Conservation (phyloP, 1,140 invertebrate species). For the Pentalonia nigronervosa region DNA sequence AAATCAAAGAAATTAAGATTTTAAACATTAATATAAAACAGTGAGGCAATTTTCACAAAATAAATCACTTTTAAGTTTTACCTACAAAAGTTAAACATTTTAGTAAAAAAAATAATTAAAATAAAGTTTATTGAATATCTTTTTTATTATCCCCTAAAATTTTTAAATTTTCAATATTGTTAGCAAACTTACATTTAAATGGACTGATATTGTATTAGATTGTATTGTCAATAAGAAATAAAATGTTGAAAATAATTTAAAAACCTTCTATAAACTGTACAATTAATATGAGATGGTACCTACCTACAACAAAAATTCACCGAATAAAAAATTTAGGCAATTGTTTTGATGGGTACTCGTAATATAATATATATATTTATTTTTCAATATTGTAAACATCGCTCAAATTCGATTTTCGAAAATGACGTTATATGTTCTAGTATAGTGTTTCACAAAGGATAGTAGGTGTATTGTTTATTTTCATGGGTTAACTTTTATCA, state of each 20-base stretch:
- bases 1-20: background rate
- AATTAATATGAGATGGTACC: background rate
- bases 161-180: background rate
- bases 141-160: background rate
- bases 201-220: background rate
- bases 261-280: background rate
- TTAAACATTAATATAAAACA: background rate
- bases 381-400: background rate
- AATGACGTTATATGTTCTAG: background rate
- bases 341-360: background rate
- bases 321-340: background rate
- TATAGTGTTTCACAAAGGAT: background rate
- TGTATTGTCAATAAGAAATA: background rate
- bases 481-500: background rate
- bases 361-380: background rate
- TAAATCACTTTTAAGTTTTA: background rate
- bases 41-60: background rate
- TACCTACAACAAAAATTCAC: background rate
- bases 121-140: background rate
- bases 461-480: conserved; percentile 4
- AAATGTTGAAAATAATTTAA: background rate
- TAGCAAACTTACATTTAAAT: background rate
- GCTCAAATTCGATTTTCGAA: background rate
- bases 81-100: background rate
- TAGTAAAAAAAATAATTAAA: background rate